Base-by-base conservation (phyloP, 2,888 invertebrate species). In the Nasonovia ribisnigri region DNA sequence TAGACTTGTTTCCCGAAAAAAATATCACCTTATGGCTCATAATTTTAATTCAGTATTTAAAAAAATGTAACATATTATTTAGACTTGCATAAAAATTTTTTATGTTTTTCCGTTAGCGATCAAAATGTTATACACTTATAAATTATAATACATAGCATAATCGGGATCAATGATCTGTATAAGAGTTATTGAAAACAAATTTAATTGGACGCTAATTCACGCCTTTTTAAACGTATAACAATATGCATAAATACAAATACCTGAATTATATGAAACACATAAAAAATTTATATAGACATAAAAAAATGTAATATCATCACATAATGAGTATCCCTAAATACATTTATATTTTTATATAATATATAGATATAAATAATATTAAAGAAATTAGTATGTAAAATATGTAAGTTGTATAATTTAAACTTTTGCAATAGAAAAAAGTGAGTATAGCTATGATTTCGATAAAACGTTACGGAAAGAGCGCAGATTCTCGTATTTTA, bases 1-100 rank as follows among this genome's bases (percentile, higher is more conserved):
- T 86, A 48, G 46, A 86, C 29, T 86, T 89, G 57, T 54, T 57
- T 43, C 42, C 54, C 42, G n/a, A 88, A 88, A 88, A 54, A 54
- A 77, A 77, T 36, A 77, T 54, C 24, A 57, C 26, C 13, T 42
- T 29, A 13, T 42, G 26, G n/a, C 54, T 88, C 42, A 42, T 26
- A 26, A 42, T 43, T 88, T 57, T 42, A 57, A 54, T 42, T 88
- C 43, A 57, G 16, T 43, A 89, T 57, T 89, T 57, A 43, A 43
- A 57, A 36, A 36, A 29, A 43, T 60, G 43, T 60, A 77, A 77
- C 36, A 77, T 77, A 77, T 77, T 77, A 77, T 67, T 67, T 67
- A 77, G 67, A 77, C 36, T 36, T 6, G 16, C 8, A 36, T 77
- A 77, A 77, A 77, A 16, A 6, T 1, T 0, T 2, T 11, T 2